Evolutionary conservation across 1,140 invertebrate genomes (phyloP).

Genomic region (Brachionus koreanus): DNA sequence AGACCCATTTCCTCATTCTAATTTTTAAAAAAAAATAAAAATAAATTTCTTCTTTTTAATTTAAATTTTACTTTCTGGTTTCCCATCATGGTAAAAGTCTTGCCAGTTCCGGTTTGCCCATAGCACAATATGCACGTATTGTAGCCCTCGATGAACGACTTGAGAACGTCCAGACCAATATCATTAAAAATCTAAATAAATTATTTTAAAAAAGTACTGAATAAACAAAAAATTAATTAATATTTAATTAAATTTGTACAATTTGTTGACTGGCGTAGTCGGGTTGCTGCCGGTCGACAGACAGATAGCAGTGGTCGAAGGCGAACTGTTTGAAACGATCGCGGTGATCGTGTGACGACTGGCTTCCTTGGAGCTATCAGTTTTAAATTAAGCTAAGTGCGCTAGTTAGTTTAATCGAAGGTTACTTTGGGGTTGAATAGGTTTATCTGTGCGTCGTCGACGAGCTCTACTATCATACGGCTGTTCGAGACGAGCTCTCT

Average conservation of each 20-base stretch:
- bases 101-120: slow-evolving; percentile 64
- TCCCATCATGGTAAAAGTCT: slow-evolving; percentile 59
- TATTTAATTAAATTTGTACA: not conserved
- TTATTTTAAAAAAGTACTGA: not conserved
- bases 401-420: not conserved
- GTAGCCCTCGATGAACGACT: slow-evolving; percentile 60
- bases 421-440: slow-evolving; percentile 25
- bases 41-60: not conserved
- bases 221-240: not conserved
- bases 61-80: slow-evolving; percentile 9
- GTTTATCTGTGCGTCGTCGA: not conserved
- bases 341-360: slow-evolving; percentile 22
- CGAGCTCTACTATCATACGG: not conserved
- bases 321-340: slow-evolving; percentile 33
- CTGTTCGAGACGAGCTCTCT: not conserved
- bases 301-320: slow-evolving; percentile 39
- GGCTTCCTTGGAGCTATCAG: slow-evolving; percentile 12
- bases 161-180: slow-evolving; percentile 53
- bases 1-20: slow-evolving; percentile 63
- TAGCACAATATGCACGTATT: slow-evolving; percentile 65
- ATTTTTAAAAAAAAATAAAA: not conserved
- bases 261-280: slow-evolving; percentile 31
- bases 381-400: not conserved
- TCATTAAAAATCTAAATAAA: slow-evolving; percentile 53
- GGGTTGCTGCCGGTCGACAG: not conserved